Evolutionary conservation across 92 coral and sea anemone genomes (phyloP).

Genomic region (Virgularia gustaviana): DNA sequence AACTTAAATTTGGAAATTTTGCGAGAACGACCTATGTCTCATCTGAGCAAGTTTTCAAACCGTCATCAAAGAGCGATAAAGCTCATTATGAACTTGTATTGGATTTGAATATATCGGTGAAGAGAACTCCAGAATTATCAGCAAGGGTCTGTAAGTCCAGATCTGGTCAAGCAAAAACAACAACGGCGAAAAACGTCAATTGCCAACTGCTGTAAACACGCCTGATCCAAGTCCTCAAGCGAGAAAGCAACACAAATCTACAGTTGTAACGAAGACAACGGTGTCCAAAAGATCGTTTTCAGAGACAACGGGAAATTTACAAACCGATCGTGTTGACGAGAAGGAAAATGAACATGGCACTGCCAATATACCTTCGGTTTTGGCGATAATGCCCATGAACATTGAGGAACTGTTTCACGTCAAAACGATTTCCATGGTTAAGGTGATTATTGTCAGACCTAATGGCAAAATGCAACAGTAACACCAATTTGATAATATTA

Average conservation of each 20-base stretch:
- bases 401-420: conserved; percentile 9
- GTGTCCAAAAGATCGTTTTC: not conserved
- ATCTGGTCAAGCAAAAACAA: not conserved
- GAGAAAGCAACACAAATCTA: conserved; percentile 10
- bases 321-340: too few species aligned
- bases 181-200: not conserved
- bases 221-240: conserved; percentile 25
- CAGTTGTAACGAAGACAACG: not conserved
- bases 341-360: too few species aligned
- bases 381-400: conserved; percentile 18
- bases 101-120: not conserved
- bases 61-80: not conserved
- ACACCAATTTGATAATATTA: conserved; percentile 1
- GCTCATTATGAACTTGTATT: not conserved
- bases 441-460: conserved; percentile 13
- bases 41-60: not conserved
- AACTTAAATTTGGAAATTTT: conserved; percentile 46
- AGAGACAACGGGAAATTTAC: not conserved
- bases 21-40: conserved; percentile 17
- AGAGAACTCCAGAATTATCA: not conserved
- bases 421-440: conserved; percentile 3
- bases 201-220: not conserved
- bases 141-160: not conserved
- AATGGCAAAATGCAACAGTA: conserved; percentile 11
- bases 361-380: not conserved